These are phyloP conservation scores for Mobula hypostoma DNA, from an alignment of 2,113 vertebrate species.

Conservation along the genomic window DNA sequence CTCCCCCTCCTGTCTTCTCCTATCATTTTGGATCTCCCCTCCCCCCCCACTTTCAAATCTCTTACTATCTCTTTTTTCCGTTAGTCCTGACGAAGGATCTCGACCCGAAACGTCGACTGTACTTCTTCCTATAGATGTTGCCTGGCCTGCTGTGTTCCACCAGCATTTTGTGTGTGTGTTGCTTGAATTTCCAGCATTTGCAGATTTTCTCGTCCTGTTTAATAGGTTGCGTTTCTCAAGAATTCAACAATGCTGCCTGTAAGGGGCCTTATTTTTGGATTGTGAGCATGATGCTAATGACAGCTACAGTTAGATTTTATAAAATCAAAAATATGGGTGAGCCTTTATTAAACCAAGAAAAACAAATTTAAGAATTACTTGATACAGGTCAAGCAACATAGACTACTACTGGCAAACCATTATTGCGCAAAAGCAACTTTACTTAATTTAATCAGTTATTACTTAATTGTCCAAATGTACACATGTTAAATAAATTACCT, in stretches of 20 bases:
- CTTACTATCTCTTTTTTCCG: too few relatives aligned
- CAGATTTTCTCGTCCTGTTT: too few relatives aligned
- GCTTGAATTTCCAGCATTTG: too few relatives aligned
- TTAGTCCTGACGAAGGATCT: too few relatives aligned
- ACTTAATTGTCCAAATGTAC: not conserved
- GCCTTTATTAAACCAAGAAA: not conserved
- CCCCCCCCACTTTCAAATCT: too few relatives aligned
- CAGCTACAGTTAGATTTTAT: not conserved
- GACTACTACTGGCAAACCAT: not conserved
- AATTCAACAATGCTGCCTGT: not conserved
- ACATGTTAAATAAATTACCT: not conserved
- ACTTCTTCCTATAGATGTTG: too few relatives aligned
- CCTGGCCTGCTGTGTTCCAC: too few relatives aligned
- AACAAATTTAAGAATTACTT: not conserved
- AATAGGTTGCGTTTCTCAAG: not conserved
- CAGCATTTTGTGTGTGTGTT: too few relatives aligned
- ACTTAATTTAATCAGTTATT: not conserved
- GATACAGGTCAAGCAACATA: not conserved
- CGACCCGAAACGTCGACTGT: too few relatives aligned
- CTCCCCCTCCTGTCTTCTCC: too few relatives aligned
- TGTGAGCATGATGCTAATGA: not conserved
- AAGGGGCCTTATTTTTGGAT: not conserved
- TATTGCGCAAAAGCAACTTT: not conserved
- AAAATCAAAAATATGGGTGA: not conserved
- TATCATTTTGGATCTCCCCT: too few relatives aligned